Conservation (phyloP, 1,140 invertebrate genomes). For the Tribolium castaneum region DNA sequence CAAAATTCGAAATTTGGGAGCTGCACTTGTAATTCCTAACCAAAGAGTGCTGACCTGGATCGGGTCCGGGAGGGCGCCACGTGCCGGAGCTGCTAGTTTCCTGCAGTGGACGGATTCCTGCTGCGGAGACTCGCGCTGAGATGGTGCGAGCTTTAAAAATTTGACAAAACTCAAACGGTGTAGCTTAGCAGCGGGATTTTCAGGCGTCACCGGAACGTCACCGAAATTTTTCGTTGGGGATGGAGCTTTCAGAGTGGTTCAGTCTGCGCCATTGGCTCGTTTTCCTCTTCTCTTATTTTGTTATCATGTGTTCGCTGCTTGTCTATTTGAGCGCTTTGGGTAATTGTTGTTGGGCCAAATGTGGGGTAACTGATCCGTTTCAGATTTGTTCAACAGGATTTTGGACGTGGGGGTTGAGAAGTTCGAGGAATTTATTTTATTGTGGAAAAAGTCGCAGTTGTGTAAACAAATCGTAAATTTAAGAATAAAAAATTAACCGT, state of each 20-base stretch:
- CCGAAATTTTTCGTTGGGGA: neutral
- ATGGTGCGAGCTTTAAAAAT: neutral
- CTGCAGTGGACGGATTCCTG: neutral
- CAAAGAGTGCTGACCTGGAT: neutral
- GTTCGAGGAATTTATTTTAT: neutral
- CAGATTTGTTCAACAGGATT: slow-evolving; percentile 12
- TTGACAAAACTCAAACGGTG: neutral
- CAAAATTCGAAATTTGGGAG: neutral
- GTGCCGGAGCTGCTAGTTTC: neutral
- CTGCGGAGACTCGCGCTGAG: neutral
- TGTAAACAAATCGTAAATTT: neutral
- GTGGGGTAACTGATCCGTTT: neutral
- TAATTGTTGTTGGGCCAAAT: neutral
- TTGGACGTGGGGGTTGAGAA: neutral
- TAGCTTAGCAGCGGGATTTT: neutral
- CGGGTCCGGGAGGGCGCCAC: neutral
- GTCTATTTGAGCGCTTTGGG: slow-evolving; percentile 41
- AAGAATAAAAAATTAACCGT: neutral
- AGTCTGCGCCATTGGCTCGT: slow-evolving; percentile 44
- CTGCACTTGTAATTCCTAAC: slow-evolving; percentile 6
- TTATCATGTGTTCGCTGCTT: slow-evolving; percentile 36
- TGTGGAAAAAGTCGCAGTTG: neutral
- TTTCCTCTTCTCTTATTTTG: slow-evolving; percentile 47
- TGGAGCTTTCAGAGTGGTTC: slow-evolving; percentile 12
- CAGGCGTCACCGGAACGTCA: neutral